These are phyloP conservation scores for Sepiola atlantica DNA, from an alignment of 2,888 invertebrate species.

Conservation along the genomic window DNA sequence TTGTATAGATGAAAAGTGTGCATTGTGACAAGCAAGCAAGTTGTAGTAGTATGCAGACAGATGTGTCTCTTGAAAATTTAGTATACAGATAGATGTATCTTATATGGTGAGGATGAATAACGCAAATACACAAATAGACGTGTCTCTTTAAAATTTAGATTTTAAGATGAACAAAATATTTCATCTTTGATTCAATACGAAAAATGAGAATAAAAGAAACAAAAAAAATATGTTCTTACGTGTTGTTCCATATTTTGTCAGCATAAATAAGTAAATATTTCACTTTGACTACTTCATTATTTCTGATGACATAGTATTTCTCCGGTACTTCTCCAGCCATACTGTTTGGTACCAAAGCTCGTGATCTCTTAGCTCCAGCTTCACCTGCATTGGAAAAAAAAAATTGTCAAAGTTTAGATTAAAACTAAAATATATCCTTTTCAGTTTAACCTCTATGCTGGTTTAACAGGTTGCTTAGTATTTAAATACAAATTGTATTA, in stretches of 20 bases:
- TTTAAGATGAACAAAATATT: not conserved
- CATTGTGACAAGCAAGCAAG: no score
- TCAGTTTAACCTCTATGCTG: no score
- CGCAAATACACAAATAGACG: no score
- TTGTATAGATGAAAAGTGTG: no score
- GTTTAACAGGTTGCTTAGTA: no score
- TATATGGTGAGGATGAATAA: no score
- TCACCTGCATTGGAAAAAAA: slow-evolving; percentile 36
- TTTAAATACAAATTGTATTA: no score
- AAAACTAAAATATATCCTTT: no score
- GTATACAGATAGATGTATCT: no score
- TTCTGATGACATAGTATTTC: slow-evolving; percentile 85
- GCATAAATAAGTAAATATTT: slow-evolving; percentile 84
- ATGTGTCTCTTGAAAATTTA: not conserved
- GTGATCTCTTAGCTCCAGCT: slow-evolving; percentile 50
- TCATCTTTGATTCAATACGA: not conserved
- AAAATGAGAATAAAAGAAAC: not conserved
- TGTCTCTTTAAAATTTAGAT: not conserved
- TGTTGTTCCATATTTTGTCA: slow-evolving; percentile 57
- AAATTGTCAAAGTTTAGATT: not conserved
- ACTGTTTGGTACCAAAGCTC: slow-evolving; percentile 65
- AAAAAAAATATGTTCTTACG: slow-evolving; percentile 50
- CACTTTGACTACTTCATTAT: slow-evolving; percentile 84
- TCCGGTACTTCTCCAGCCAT: slow-evolving; percentile 78
- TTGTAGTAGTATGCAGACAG: no score